Conservation (phyloP, 2,888 invertebrate genomes). For the Caradrina clavipalpis region DNA sequence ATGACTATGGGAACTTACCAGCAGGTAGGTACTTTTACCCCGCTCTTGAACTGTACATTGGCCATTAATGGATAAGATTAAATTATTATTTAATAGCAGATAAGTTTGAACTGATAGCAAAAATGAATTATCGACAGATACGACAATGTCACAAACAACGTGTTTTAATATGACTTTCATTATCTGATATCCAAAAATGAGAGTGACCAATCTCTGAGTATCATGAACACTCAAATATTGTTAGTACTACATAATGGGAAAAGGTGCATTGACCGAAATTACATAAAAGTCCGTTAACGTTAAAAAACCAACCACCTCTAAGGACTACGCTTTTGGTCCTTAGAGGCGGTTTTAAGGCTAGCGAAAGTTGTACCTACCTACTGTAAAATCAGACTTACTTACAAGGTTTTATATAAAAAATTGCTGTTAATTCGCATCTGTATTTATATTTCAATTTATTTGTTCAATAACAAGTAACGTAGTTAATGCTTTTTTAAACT, state of each 20-base stretch:
- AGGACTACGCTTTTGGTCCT: not conserved
- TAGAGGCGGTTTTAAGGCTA: no score
- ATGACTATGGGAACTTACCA: no score
- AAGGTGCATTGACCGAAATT: not conserved
- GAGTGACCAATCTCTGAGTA: not conserved
- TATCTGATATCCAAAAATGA: not conserved
- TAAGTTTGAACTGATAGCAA: constrained; percentile 22
- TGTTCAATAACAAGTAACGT: no score
- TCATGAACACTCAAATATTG: no score
- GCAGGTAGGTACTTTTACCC: not conserved
- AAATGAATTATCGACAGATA: constrained; percentile 24
- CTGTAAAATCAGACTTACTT: not conserved
- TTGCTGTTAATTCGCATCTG: not conserved
- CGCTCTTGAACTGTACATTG: not conserved
- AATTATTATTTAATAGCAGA: constrained; percentile 28
- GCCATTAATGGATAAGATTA: constrained; percentile 31
- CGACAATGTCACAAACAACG: constrained; percentile 13
- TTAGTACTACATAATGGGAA: no score
- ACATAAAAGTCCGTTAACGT: not conserved
- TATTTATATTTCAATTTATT: not conserved
- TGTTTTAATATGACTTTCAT: not conserved
- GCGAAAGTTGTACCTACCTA: no score
- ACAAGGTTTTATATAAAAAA: not conserved
- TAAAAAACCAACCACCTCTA: not conserved
- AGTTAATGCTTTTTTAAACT: no score